Conservation (phyloP, 2,888 invertebrate species). For the Xylota sylvarum region DNA sequence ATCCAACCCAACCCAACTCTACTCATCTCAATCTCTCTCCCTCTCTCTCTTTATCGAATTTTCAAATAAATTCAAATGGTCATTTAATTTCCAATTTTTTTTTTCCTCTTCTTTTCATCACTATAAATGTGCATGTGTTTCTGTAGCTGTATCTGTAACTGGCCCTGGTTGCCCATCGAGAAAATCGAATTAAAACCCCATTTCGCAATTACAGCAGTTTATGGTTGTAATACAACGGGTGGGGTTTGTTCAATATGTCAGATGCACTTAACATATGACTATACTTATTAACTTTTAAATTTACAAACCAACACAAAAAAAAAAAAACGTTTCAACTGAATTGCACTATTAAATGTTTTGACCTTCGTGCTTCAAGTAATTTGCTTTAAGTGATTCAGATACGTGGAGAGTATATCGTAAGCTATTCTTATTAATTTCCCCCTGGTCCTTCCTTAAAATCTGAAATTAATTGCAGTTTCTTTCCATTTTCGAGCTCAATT, state of each 20-base stretch:
- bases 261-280: slow-evolving; percentile 53
- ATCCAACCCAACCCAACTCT: slow-evolving; percentile 7
- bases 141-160: slow-evolving; percentile 22
- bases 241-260: slow-evolving; percentile 1
- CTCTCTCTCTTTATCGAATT: slow-evolving; percentile 26
- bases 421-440: slow-evolving; percentile 18
- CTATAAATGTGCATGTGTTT: too few relatives aligned
- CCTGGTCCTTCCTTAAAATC: slow-evolving; percentile 6
- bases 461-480: slow-evolving; percentile 23
- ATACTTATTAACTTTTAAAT: slow-evolving; percentile 58
- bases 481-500: background rate
- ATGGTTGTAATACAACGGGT: slow-evolving; percentile 41
- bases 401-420: slow-evolving; percentile 1
- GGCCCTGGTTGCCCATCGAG: slow-evolving; percentile 24
- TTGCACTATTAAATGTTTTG: slow-evolving; percentile 64
- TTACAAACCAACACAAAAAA: slow-evolving; percentile 21
- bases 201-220: slow-evolving; percentile 60
- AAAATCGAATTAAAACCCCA: slow-evolving; percentile 74
- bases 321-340: slow-evolving; percentile 16
- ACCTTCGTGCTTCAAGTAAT: slow-evolving; percentile 68
- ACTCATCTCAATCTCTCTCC: background rate
- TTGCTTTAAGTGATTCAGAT: slow-evolving; percentile 63
- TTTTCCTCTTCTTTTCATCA: slow-evolving; percentile 1
- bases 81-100: slow-evolving; percentile 59
- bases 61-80: slow-evolving; percentile 70